Evolutionary conservation across 2,888 invertebrate species (phyloP), one percentile per base, ranked within the genome.

Genomic region (Cosmia pyralina): DNA sequence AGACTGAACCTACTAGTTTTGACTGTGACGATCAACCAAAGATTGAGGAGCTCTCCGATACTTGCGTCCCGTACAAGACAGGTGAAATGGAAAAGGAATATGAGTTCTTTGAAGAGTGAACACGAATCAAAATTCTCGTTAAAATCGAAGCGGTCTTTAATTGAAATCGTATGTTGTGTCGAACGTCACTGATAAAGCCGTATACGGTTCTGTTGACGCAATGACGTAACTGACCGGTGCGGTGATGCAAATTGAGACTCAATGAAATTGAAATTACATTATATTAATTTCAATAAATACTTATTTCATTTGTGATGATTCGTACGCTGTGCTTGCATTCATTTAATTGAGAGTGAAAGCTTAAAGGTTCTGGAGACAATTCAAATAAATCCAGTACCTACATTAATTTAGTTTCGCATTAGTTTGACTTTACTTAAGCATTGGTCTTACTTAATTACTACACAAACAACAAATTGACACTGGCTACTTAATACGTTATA

Each of bases 91-190:
- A 88, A 77, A 87, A 89, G 87, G 75, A 82, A 79, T 85, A 85
- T 85, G 83, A 88, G 95, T 80, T 94, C 95, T 90, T 85, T 79
- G 70, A 85, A 87, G 74, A 88, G 78, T 93, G 93, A 93, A 90
- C 91, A 89, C 88, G 89, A 90, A 90, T 91, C 87, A 89, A 91
- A 92, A 94, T 93, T 91, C 93, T 91, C 92, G 91, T 93, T 93
- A 90, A 93, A 93, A 93, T 92, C 91, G 91, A 93, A 94, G 92
- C 92, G 87, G 92, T 91, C 92, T 94, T 93, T 96, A 96, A 96
- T 96, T 96, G 96, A 96, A 95, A 94, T 96, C 94, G 93, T 95
- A 92, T 96, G 96, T 96, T 93, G 93, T 93, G 93, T 94, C 93
- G 89, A 93, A 89, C 90, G 89, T 91, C 90, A 88, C 87, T 88